These are phyloP conservation scores for Epizoanthus ramosus DNA, from an alignment of 92 coral and sea anemone species.

Conservation along the genomic window DNA sequence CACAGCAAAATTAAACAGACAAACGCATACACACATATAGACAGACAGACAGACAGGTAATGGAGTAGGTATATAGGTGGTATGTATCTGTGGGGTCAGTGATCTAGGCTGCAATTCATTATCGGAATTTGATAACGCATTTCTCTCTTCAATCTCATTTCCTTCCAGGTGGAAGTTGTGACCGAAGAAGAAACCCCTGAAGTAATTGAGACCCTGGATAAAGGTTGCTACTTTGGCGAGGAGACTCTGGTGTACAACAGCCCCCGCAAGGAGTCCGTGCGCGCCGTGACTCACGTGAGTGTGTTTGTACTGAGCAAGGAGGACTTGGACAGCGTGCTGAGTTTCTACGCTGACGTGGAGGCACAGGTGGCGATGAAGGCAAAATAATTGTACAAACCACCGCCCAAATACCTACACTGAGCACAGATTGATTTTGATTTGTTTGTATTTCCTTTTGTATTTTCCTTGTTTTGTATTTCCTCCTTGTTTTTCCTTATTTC, in stretches of 20 bases:
- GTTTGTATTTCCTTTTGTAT: no score
- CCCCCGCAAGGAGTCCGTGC: constrained; percentile 73
- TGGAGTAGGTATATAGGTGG: no score
- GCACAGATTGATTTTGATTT: no score
- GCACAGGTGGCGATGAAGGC: constrained; percentile 62
- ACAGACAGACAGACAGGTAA: no score
- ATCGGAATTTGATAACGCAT: no score
- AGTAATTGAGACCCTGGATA: constrained; percentile 74
- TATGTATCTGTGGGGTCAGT: no score
- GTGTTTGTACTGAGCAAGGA: constrained; percentile 69
- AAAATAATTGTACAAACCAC: constrained; percentile 45
- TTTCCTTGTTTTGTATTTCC: no score
- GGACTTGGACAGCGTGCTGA: constrained; percentile 69
- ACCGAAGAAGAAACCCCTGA: constrained; percentile 84
- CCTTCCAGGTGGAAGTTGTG: constrained; percentile 70
- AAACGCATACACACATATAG: no score
- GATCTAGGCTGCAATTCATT: no score
- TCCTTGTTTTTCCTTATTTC: no score
- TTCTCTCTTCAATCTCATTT: no score
- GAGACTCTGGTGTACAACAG: constrained; percentile 63
- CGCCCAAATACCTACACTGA: constrained; percentile 4
- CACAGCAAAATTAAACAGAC: no score
- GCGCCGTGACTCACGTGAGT: constrained; percentile 84
- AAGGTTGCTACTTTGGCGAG: constrained; percentile 71
- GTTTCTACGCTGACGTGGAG: constrained; percentile 55